Conservation (phyloP, 2,113 vertebrate species). For the Silurus asotus region DNA sequence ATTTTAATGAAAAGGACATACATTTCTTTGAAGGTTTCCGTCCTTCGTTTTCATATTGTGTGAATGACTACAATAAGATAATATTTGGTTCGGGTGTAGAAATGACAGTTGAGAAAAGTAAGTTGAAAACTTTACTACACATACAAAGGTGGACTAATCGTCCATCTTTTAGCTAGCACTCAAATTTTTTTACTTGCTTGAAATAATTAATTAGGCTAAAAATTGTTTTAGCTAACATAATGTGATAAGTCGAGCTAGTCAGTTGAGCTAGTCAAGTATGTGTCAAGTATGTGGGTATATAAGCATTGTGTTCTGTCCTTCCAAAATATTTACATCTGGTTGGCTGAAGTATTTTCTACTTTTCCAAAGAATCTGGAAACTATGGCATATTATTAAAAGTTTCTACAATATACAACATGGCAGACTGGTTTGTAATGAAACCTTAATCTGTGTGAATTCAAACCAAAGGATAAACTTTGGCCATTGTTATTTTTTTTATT, state of each 20-base stretch:
- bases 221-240: neutral
- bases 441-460: neutral
- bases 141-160: neutral
- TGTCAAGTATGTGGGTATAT: neutral
- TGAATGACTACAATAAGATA: slow-evolving; percentile 30
- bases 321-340: neutral
- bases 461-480: neutral
- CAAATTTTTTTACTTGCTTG: neutral
- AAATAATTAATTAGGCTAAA: neutral
- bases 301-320: neutral
- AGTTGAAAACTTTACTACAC: slow-evolving; percentile 12
- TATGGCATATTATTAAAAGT: neutral
- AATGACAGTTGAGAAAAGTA: slow-evolving; percentile 28
- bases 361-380: neutral
- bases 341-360: neutral
- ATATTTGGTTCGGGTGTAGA: slow-evolving; percentile 22
- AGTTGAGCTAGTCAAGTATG: neutral
- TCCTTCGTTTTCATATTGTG: slow-evolving; percentile 8
- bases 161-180: neutral
- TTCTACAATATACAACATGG: neutral
- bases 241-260: no score
- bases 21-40: neutral
- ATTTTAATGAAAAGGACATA: neutral
- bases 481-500: neutral
- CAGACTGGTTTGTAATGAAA: neutral